Conservation (phyloP, 2,888 invertebrate genomes). For the Halictus quadricinctus region DNA sequence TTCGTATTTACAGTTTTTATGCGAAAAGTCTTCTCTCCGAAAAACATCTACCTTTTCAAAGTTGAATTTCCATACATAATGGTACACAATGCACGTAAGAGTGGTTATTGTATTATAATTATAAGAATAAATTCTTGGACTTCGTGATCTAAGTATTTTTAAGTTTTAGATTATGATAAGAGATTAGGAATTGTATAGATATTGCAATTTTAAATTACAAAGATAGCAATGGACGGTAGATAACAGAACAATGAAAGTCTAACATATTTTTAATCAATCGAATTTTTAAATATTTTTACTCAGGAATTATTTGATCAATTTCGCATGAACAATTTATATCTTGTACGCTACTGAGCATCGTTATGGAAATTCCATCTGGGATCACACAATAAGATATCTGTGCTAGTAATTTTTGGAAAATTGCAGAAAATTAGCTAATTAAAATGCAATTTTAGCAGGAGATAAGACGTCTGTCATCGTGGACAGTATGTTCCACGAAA, state of each 20-base stretch:
- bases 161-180: background rate
- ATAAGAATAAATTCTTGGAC: background rate
- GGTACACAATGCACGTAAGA: background rate
- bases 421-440: background rate
- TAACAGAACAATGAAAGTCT: background rate
- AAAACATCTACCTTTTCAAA: background rate
- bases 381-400: too few relatives aligned
- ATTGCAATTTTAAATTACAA: background rate
- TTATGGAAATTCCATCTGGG: too few relatives aligned
- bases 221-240: background rate
- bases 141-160: background rate
- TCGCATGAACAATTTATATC: too few relatives aligned
- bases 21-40: background rate
- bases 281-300: background rate
- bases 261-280: background rate
- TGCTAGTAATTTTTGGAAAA: background rate
- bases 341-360: too few relatives aligned
- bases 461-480: background rate
- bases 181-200: background rate
- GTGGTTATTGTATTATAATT: background rate
- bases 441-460: background rate
- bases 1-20: background rate
- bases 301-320: background rate
- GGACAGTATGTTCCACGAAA: conserved; percentile 34
- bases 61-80: background rate